Percentiles rank a stretch among this genome's conserved stretches.
These are phyloP conservation scores for Ophioninae sp. DNA, from an alignment of 2,888 invertebrate species.

Conservation along the genomic window DNA sequence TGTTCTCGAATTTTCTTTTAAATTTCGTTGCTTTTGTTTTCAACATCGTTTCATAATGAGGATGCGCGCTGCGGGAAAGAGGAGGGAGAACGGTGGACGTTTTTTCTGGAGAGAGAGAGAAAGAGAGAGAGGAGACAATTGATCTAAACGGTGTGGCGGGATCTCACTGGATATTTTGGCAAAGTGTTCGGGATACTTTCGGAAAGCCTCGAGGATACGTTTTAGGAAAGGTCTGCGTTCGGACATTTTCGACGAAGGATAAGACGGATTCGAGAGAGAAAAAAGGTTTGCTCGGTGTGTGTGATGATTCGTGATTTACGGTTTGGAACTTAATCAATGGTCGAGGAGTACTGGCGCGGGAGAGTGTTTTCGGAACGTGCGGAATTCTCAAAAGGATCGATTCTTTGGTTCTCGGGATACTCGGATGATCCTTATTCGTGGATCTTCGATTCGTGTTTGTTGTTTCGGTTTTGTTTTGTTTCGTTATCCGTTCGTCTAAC, in stretches of 20 bases:
- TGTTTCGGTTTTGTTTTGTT: conserved; percentile 2
- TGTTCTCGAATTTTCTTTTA: conserved; percentile 11
- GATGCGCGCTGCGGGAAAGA: conserved; percentile 4
- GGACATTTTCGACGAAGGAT: conserved; percentile 14
- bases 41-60: background rate
- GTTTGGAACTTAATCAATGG: conserved; percentile 20
- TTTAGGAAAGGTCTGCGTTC: background rate
- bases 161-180: background rate
- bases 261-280: background rate
- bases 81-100: background rate
- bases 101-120: conserved; percentile 11
- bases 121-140: background rate
- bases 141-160: conserved; percentile 8
- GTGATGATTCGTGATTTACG: background rate
- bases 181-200: conserved; percentile 12
- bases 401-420: conserved; percentile 24
- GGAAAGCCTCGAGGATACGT: conserved; percentile 1
- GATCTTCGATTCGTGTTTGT: conserved; percentile 24
- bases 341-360: conserved; percentile 11
- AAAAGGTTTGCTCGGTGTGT: conserved; percentile 24
- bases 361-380: background rate
- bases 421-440: conserved; percentile 33
- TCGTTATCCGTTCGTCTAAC: conserved; percentile 66
- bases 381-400: conserved; percentile 12
- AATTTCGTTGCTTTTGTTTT: conserved; percentile 10